Conservation (phyloP, 2,888 invertebrate genomes). For the Apomyelois bistriatella region DNA sequence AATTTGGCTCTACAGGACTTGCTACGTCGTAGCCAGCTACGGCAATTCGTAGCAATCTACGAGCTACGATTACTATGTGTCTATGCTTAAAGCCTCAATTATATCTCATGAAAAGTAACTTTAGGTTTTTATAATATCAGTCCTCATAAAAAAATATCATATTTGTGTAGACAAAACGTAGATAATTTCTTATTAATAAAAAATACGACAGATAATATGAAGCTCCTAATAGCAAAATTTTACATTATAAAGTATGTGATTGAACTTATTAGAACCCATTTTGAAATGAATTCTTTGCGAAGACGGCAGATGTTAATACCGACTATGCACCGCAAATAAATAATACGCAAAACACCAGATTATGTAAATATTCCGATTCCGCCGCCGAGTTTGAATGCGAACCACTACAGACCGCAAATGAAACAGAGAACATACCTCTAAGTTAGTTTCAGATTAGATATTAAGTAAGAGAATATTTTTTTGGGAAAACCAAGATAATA, state of each 20-base stretch:
- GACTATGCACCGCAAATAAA: background rate
- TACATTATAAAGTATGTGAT: background rate
- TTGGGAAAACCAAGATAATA: too few relatives aligned
- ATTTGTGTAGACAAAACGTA: too few relatives aligned
- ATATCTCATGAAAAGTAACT: too few relatives aligned
- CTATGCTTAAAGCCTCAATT: too few relatives aligned
- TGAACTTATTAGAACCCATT: background rate
- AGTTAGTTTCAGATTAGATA: too few relatives aligned
- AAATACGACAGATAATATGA: too few relatives aligned
- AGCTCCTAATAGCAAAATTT: too few relatives aligned
- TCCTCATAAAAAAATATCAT: too few relatives aligned
- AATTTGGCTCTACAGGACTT: background rate
- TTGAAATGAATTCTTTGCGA: background rate
- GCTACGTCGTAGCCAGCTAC: background rate
- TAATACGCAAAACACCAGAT: conserved; percentile 1
- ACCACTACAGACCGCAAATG: background rate
- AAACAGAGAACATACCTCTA: too few relatives aligned
- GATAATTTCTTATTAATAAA: too few relatives aligned
- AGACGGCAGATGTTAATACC: background rate
- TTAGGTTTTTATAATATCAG: too few relatives aligned
- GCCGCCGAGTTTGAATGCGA: background rate
- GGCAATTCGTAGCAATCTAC: background rate
- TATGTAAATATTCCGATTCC: background rate
- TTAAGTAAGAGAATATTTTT: too few relatives aligned
- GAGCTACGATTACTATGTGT: background rate